Base-by-base conservation (phyloP, 2,113 vertebrate genomes). In the Turnix velox region DNA sequence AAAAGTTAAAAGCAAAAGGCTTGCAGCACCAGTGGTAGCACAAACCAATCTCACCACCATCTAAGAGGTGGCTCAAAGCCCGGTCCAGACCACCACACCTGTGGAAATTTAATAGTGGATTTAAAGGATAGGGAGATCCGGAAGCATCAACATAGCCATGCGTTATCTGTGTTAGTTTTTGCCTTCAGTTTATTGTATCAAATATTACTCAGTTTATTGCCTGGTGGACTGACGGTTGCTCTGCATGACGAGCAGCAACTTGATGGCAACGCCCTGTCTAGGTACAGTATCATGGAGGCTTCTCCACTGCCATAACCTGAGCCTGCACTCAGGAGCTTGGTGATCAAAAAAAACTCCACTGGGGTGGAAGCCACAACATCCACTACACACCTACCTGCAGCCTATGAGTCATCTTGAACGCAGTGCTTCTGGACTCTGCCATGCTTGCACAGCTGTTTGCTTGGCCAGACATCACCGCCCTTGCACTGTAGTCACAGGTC, bases 401-500 rank as follows among this genome's bases (percentile, higher is more conserved):
- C 31, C n/a, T 59, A 37, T 49, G 62, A 89, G 30, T 89, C 81
- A 82, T 43, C 39, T 24, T 79, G 65, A 63, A 91, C 79, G 49
- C 2, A 1, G 11, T 2, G 8, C 13, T 7, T 1, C 11, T 19
- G 67, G 33, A 61, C 23, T 8, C 14, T 1, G 3, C 15, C 3
- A 14, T 8, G 16, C 25, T 84, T 4, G 1, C 25, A 23, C 6
- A 40, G 42, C 18, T 0, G 0, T 48, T 75, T 84, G 12, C 13
- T 45, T 4, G 4, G 39, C 3, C 68, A 84, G 35, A 45, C 2
- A 0, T 46, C 48, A 57, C 18, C 33, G 54, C 43, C 7, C 17
- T 78, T 5, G 1, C 1, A 1, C 35, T 1, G 1, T 49, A 65
- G 39, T 35, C 62, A 30, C 2, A 0, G 45, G 9, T 20, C 45